Base-by-base conservation (phyloP, 92 coral and sea anemone genomes). In the Epizoanthus stellaris region DNA sequence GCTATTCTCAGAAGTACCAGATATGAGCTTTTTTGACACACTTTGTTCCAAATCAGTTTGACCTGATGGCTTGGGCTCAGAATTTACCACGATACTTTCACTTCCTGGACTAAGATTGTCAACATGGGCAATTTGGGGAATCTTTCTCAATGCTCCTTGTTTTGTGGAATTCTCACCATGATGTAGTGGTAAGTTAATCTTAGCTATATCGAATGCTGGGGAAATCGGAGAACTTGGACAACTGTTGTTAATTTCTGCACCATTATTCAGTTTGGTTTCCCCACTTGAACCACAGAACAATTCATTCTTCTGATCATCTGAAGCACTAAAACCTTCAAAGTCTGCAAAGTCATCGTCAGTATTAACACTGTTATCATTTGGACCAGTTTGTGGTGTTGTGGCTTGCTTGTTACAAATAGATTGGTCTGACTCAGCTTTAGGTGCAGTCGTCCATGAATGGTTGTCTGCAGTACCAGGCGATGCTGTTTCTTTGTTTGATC, bases 271-370 rank as follows among this genome's bases (percentile, higher is more conserved):
- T 13, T 52, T 52, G 14, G 14, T 52, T 52, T 52, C 56, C 56
- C 15, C 56, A 52, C 56, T 40, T 79, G 83, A 79, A 63, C 52
- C 72, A 45, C 12, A 77, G 42, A 9, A 34, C 40, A 42, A 77
- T 17, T 61, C 53, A 17, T 40, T 77, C 56, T 61, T 61, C 65
- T 59, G 52, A 17, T 40, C 56, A 38, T 17, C 58, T 39, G 60
- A 13, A 53, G 76, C 38, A 53, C 67, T 36, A 70, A 82, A 82
- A 19, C 86, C 86, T 59, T 68, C 86, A 67, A 82, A 82, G 67
- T 82, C 67, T 68, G 86, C 86, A 82, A 82, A 82, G 30, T 80
- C 73, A 25, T 68, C 67, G 40, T 82, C 86, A 34, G 13, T 58
- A 67, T 47, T 15, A 10, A 15, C 68, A 77, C 39, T 62, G 42